A percentile compares a stretch with the other conserved stretches of the same genome.
These are phyloP conservation scores for Myrmecophaga tridactyla DNA, from an alignment of 2,113 vertebrate species.

Conservation along the genomic window DNA sequence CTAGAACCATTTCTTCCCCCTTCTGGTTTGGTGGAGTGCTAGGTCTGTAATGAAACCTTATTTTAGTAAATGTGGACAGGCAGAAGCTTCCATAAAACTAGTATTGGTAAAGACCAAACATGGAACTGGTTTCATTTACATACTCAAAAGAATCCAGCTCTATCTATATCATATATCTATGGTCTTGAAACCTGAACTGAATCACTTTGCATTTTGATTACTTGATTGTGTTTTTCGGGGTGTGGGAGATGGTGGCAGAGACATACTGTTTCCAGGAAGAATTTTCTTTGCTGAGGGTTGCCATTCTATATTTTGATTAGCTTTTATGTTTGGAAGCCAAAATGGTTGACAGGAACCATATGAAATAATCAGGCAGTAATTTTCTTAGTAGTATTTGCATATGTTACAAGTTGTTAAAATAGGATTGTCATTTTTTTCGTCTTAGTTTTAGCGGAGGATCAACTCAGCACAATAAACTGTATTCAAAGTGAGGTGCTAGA, in stretches of 20 bases:
- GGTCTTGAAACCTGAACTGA: background rate
- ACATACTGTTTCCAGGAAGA: background rate
- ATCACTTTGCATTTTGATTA: background rate
- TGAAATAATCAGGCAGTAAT: background rate
- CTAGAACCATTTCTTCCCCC: background rate
- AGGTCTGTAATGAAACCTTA: background rate
- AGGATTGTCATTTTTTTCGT: background rate
- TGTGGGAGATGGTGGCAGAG: background rate
- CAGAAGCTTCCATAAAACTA: background rate
- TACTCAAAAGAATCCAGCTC: background rate
- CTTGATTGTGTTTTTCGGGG: background rate
- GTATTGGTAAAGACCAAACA: background rate
- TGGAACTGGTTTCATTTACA: background rate
- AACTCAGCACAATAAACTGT: background rate
- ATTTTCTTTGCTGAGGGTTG: background rate
- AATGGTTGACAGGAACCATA: background rate
- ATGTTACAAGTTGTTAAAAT: background rate
- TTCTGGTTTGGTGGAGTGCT: background rate
- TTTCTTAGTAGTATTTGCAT: conserved; percentile 13
- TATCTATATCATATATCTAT: background rate
- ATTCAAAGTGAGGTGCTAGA: background rate
- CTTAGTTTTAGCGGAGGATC: background rate
- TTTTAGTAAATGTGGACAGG: background rate
- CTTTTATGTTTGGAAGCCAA: background rate
- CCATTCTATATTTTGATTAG: background rate